A percentile compares a stretch with the other conserved stretches of the same genome.
Conservation (phyloP, 2,113 vertebrate genomes). For the Xenus cinereus region DNA sequence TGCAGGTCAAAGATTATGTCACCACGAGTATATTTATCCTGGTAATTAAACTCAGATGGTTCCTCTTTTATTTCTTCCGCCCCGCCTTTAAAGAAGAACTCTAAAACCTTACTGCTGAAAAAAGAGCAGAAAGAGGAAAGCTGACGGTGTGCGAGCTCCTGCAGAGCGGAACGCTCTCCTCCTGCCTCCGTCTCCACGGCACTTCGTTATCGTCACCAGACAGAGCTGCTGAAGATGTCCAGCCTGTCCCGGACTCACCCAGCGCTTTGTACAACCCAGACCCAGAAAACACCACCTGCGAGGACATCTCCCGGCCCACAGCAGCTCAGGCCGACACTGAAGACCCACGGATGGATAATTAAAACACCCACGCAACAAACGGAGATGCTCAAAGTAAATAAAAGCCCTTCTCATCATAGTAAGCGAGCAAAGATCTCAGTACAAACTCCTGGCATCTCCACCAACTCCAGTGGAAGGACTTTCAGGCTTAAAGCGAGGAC, state of each 20-base stretch:
- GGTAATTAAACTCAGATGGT: slow-evolving; percentile 65
- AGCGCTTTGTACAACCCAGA: background rate
- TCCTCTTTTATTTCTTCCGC: background rate
- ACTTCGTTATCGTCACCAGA: background rate
- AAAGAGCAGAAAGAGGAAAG: background rate
- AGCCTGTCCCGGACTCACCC: background rate
- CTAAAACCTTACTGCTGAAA: background rate
- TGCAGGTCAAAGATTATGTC: slow-evolving; percentile 71
- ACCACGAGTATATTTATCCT: slow-evolving; percentile 57
- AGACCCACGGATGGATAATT: background rate
- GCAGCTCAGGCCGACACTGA: background rate
- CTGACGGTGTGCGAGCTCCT: background rate
- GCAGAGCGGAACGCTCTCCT: background rate
- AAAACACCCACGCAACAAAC: background rate
- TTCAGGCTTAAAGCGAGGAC: fast-evolving
- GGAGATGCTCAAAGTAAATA: no score
- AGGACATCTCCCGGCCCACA: background rate
- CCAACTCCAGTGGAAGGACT: background rate
- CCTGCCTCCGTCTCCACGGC: background rate
- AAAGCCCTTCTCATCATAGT: background rate
- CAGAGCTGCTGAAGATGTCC: background rate
- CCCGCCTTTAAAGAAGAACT: background rate
- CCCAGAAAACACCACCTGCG: background rate
- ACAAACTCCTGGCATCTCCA: background rate
- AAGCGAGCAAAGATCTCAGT: background rate